A percentile compares a stretch with the other conserved stretches of the same genome.
These are phyloP conservation scores for Cryptocephalus primarius DNA, from an alignment of 2,888 invertebrate genomes.

Conservation along the genomic window DNA sequence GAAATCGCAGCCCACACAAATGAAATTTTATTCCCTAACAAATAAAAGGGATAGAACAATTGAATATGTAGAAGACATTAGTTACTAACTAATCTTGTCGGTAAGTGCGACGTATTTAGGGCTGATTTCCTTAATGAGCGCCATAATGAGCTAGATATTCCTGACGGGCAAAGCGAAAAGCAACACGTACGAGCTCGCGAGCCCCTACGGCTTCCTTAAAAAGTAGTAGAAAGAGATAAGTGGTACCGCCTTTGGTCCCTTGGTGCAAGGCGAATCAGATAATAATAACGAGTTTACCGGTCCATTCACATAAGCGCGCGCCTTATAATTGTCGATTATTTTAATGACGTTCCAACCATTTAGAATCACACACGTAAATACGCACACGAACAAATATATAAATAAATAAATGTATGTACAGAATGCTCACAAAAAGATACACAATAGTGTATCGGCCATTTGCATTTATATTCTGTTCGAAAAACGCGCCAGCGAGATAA, in stretches of 20 bases:
- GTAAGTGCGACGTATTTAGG: too few species aligned
- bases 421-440: slow-evolving; percentile 36
- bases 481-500: slow-evolving; percentile 33
- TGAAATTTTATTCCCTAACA: too few species aligned
- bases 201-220: slow-evolving; percentile 20
- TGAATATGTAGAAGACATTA: too few species aligned
- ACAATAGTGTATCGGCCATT: slow-evolving; percentile 36
- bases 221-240: slow-evolving; percentile 21
- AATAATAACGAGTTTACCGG: slow-evolving; percentile 26
- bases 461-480: slow-evolving; percentile 38
- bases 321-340: slow-evolving; percentile 38
- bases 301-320: slow-evolving; percentile 22
- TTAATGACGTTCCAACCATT: slow-evolving; percentile 32
- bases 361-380: slow-evolving; percentile 25
- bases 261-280: slow-evolving; percentile 28
- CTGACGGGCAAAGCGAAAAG: background rate
- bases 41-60: too few species aligned
- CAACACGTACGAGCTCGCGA: background rate
- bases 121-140: slow-evolving; percentile 10
- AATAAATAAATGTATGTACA: slow-evolving; percentile 7
- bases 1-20: too few species aligned
- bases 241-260: slow-evolving; percentile 21
- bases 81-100: too few species aligned
- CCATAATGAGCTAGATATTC: slow-evolving; percentile 13
- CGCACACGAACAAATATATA: too few species aligned